Evolutionary conservation across 1,140 invertebrate genomes (phyloP).

Genomic region (Trichonephila inaurata): DNA sequence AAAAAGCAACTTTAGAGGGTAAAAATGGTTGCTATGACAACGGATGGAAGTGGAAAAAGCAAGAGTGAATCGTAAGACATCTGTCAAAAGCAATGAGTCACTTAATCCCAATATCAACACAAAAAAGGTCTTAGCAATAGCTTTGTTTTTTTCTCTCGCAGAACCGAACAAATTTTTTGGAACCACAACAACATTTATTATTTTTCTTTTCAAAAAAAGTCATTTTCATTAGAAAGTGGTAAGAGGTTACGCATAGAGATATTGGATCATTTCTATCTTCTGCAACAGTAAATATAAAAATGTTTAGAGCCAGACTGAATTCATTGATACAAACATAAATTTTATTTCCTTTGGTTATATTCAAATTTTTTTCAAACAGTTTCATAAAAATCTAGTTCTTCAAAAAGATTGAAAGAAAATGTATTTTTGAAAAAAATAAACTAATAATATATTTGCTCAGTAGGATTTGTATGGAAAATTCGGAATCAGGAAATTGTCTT

Average conservation of each 20-base stretch:
- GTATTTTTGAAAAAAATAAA: too few species aligned
- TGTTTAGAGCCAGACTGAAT: too few species aligned
- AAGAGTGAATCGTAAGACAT: constrained; percentile 1
- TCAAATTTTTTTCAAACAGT: too few species aligned
- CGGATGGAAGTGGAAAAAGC: not conserved
- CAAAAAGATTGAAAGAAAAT: too few species aligned
- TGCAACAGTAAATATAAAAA: not conserved
- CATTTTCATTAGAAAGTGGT: not conserved
- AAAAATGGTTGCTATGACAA: constrained; percentile 1
- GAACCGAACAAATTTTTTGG: not conserved
- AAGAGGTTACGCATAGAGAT: not conserved
- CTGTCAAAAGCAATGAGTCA: constrained; percentile 26
- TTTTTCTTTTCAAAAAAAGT: not conserved
- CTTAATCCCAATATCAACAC: constrained; percentile 14
- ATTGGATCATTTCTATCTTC: not conserved
- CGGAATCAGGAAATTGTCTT: too few species aligned
- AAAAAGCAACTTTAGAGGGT: not conserved
- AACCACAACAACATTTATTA: not conserved
- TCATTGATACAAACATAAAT: too few species aligned
- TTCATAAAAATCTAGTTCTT: too few species aligned
- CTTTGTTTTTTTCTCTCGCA: not conserved
- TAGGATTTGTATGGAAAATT: too few species aligned
- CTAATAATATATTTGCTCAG: too few species aligned
- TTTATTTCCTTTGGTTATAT: too few species aligned
- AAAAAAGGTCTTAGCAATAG: not conserved